These are phyloP conservation scores for Eristalis intricaria DNA, from an alignment of 2,888 invertebrate genomes.

Conservation along the genomic window DNA sequence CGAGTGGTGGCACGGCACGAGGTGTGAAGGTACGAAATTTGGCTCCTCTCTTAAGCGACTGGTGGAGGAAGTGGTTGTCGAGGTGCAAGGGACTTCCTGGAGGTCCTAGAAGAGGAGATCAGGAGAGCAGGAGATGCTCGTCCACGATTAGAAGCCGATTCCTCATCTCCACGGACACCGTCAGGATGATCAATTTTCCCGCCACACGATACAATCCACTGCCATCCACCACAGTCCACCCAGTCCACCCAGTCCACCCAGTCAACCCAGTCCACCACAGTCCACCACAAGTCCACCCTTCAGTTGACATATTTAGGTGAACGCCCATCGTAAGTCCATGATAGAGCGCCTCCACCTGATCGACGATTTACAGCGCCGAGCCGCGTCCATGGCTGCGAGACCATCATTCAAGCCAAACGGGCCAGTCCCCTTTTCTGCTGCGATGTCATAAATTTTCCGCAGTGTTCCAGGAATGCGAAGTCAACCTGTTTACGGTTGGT, in stretches of 20 bases:
- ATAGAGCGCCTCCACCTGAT: neutral
- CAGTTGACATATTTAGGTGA: neutral
- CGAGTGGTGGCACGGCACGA: no score
- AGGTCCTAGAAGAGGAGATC: no score
- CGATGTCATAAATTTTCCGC: constrained; percentile 18
- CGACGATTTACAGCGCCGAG: neutral
- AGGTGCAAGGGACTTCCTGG: no score
- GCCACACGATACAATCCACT: neutral
- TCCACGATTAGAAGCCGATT: no score
- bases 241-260: no score
- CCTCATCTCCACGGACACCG: neutral
- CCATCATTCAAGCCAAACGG: neutral
- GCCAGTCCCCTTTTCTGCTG: neutral
- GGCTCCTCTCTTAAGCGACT: neutral
- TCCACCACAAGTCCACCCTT: neutral
- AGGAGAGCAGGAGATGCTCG: neutral
- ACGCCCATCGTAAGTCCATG: neutral
- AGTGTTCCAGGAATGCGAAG: neutral
- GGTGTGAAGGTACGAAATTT: neutral
- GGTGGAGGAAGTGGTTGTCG: no score
- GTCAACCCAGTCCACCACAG: no score
- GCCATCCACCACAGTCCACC: neutral
- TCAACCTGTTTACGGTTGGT: constrained; percentile 28
- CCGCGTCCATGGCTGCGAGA: neutral
- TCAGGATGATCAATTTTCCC: neutral